A percentile compares a stretch with the other conserved stretches of the same genome.
phyloP scores from a whole-genome alignment of 2,113 vertebrate genomes.

The Platichthys flesus region DNA sequence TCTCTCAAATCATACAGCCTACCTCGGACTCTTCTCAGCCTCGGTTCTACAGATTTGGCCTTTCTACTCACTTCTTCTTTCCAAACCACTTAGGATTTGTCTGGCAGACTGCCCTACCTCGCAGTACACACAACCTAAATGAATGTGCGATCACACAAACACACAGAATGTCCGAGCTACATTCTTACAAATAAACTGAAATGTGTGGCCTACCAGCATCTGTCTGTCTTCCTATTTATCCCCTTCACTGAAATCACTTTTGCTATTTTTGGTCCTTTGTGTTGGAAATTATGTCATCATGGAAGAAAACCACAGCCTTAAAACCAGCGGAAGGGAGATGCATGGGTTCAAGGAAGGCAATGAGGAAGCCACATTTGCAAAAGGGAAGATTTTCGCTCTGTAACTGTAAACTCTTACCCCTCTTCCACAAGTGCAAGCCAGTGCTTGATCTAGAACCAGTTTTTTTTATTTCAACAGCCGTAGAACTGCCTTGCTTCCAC shows the following conservation, averaged over 20 bases:
- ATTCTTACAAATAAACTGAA: constrained; percentile 7
- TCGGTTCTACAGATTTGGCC: constrained; percentile 38
- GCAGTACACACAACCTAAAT: constrained; percentile 13
- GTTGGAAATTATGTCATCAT: constrained; percentile 42
- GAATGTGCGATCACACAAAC: background rate
- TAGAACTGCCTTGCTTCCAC: background rate
- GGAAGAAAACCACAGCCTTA: constrained; percentile 37
- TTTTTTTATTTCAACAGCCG: background rate
- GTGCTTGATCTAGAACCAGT: background rate
- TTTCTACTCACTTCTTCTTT: constrained; percentile 43
- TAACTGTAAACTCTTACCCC: background rate
- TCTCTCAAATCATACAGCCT: constrained; percentile 34
- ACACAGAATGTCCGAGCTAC: constrained; percentile 1
- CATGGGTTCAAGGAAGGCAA: constrained; percentile 2
- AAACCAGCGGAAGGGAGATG: constrained; percentile 22
- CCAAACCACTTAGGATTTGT: constrained; percentile 49
- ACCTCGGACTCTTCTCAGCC: constrained; percentile 48
- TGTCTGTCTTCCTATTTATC: constrained; percentile 20
- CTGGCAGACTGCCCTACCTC: constrained; percentile 44
- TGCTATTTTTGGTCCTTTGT: constrained; percentile 76
- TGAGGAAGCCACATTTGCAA: constrained; percentile 43
- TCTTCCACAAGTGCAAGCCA: background rate
- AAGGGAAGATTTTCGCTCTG: background rate
- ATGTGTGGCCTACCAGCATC: constrained; percentile 11
- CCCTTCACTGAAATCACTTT: constrained; percentile 28